These are phyloP conservation scores for Drosophila nebulosa DNA, from an alignment of 1,140 invertebrate genomes.

Conservation along the genomic window DNA sequence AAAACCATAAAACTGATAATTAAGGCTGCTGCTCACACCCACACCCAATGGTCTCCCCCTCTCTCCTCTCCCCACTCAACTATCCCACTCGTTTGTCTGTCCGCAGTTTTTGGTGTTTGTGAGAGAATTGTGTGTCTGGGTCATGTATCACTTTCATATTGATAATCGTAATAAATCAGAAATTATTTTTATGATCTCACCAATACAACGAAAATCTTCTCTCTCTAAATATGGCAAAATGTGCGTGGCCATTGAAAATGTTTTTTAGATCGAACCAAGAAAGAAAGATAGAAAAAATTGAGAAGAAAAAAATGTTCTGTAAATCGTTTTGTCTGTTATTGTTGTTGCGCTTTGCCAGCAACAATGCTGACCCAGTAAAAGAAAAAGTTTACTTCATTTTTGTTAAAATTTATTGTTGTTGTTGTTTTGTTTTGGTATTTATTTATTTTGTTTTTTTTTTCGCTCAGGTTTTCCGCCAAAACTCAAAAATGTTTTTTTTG, in stretches of 20 bases:
- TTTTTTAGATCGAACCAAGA: conserved; percentile 20
- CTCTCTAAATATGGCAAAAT: background rate
- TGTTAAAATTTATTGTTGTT: conserved; percentile 13
- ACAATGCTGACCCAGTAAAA: conserved; percentile 68
- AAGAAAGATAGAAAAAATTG: background rate
- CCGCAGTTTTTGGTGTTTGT: background rate
- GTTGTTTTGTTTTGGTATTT: conserved; percentile 4
- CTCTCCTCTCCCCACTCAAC: background rate
- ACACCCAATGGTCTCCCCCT: background rate
- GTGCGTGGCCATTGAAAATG: background rate
- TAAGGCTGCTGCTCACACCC: background rate
- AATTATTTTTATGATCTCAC: conserved; percentile 53
- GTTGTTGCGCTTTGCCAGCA: conserved; percentile 29
- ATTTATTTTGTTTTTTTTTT: background rate
- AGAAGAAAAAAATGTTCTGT: conserved; percentile 37
- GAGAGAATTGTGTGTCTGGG: conserved; percentile 40
- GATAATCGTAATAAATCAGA: conserved; percentile 69
- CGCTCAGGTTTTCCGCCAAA: conserved; percentile 11
- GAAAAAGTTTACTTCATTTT: conserved; percentile 72
- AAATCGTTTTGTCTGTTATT: conserved; percentile 34
- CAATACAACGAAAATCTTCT: background rate
- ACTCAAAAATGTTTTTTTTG: conserved; percentile 15
- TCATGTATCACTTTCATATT: conserved; percentile 74
- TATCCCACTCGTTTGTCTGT: too few species aligned
- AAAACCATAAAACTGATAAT: background rate